phyloP scores from a whole-genome alignment of 2,888 invertebrate genomes.

The Dynastes hyllus region DNA sequence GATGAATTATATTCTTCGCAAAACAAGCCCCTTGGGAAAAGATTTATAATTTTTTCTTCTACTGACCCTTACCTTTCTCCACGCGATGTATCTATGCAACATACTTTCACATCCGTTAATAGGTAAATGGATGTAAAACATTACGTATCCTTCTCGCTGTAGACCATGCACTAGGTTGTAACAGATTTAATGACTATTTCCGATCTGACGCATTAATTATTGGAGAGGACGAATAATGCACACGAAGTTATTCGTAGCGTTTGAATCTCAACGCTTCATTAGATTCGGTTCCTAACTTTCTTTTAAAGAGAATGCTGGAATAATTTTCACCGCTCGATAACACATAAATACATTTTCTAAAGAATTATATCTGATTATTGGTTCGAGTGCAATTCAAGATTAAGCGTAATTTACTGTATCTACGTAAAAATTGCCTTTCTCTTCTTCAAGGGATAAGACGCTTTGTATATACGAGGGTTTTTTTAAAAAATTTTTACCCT shows the following conservation, averaged over 20 bases:
- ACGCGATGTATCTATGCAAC: no score
- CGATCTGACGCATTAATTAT: neutral
- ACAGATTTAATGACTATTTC: conserved; percentile 1
- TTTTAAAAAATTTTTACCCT: no score
- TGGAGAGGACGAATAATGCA: neutral
- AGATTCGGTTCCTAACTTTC: neutral
- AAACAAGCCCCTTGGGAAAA: neutral
- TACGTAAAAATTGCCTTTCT: no score
- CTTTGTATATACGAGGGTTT: no score
- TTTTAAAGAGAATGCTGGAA: neutral
- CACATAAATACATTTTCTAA: no score
- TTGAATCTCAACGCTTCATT: neutral
- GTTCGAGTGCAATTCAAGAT: no score
- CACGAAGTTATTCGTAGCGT: no score
- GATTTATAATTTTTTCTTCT: neutral
- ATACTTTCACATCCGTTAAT: conserved; percentile 1
- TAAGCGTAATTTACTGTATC: no score
- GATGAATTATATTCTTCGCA: neutral
- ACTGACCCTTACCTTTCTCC: conserved; percentile 2
- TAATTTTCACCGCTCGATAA: no score
- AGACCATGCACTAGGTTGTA: neutral
- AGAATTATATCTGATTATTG: no score
- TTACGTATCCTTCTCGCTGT: conserved; percentile 1
- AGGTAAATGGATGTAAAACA: neutral
- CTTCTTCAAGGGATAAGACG: no score